phyloP scores from a whole-genome alignment of 2,113 vertebrate genomes.

The Herpailurus yagouaroundi region DNA sequence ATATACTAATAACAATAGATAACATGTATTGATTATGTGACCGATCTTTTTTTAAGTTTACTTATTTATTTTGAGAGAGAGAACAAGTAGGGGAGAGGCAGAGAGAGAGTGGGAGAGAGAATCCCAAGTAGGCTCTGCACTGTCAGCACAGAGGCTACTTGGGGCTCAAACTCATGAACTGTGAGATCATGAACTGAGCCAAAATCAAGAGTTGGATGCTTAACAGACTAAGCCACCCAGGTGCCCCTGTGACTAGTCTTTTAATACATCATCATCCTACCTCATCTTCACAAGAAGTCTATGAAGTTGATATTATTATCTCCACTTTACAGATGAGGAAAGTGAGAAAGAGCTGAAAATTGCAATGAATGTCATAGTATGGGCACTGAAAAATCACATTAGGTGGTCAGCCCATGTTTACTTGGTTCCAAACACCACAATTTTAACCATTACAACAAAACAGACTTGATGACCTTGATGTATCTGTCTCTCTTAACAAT shows the following conservation, averaged over 20 bases:
- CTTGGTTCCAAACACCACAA: neutral
- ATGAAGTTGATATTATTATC: neutral
- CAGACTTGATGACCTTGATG: neutral
- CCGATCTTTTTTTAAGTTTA: neutral
- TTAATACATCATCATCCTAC: neutral
- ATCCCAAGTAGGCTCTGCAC: too few species aligned
- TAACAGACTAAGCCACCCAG: too few species aligned
- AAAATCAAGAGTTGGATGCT: too few species aligned
- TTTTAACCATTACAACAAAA: neutral
- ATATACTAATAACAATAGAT: neutral
- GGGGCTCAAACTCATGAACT: too few species aligned
- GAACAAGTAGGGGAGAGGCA: too few species aligned
- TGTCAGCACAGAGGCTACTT: too few species aligned
- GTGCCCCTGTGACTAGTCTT: neutral
- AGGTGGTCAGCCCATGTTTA: neutral
- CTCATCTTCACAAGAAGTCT: neutral
- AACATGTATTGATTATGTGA: neutral
- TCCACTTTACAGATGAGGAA: neutral
- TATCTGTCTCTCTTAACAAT: slow-evolving; percentile 38
- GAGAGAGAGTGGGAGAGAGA: too few species aligned
- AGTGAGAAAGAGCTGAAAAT: neutral
- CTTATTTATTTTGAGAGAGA: too few species aligned
- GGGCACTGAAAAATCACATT: neutral
- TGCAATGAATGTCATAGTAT: neutral
- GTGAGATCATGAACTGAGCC: too few species aligned